phyloP scores from a whole-genome alignment of 2,113 vertebrate genomes.

The Zingel zingel region DNA sequence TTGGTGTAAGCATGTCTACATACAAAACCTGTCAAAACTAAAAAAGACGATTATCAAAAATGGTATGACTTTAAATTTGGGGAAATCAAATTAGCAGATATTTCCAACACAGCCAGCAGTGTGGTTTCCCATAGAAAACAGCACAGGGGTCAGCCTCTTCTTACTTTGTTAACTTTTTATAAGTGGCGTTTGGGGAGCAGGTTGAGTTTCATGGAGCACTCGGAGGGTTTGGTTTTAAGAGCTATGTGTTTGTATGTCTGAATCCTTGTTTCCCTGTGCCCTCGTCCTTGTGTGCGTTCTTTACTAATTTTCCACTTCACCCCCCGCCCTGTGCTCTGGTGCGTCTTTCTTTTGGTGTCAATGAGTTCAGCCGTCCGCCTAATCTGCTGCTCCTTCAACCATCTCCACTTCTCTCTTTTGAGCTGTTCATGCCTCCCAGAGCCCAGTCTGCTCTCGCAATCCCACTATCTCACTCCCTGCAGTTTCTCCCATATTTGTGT shows the following conservation, averaged over 20 bases:
- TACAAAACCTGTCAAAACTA: not conserved
- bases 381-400: constrained; percentile 52
- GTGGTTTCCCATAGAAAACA: constrained; percentile 25
- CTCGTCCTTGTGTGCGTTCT: constrained; percentile 49
- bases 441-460: constrained; percentile 29
- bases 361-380: constrained; percentile 57
- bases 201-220: constrained; percentile 44
- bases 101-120: not conserved
- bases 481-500: constrained; percentile 41
- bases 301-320: not conserved
- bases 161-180: constrained; percentile 47
- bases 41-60: not conserved
- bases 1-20: not conserved
- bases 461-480: constrained; percentile 22
- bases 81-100: not conserved
- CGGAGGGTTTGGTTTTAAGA: constrained; percentile 27
- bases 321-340: not conserved
- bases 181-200: constrained; percentile 26
- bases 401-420: constrained; percentile 28
- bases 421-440: constrained; percentile 28
- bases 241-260: constrained; percentile 19
- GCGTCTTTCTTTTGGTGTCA: constrained; percentile 61
- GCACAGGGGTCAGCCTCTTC: constrained; percentile 34
- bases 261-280: constrained; percentile 12
- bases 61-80: not conserved